Evolutionary conservation across 2,888 invertebrate species (phyloP).

Genomic region (Rhagonycha lutea): DNA sequence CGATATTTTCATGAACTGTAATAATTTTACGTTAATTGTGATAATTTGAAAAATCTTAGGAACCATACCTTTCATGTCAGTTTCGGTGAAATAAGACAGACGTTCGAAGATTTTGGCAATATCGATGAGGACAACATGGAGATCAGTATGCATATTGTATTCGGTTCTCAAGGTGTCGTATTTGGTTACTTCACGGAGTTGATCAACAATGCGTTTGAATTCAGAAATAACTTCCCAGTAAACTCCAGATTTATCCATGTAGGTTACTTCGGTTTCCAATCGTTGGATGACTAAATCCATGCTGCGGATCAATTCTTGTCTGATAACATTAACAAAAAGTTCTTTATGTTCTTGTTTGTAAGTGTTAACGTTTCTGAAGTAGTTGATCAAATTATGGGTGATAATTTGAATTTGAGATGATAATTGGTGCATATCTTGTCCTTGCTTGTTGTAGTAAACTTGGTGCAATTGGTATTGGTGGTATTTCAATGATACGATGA

Average conservation of each 20-base stretch:
- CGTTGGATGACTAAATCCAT: constrained; percentile 4
- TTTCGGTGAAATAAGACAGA: constrained; percentile 6
- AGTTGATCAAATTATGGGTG: constrained; percentile 13
- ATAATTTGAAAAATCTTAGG: background rate
- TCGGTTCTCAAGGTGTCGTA: background rate
- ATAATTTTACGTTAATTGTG: background rate
- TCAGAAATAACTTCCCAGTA: background rate
- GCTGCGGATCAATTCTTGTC: background rate
- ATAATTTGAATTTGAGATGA: constrained; percentile 12
- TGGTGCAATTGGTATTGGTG: constrained; percentile 13
- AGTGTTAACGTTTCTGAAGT: constrained; percentile 9
- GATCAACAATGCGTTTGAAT: background rate
- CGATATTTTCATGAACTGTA: constrained; percentile 4
- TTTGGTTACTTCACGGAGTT: background rate
- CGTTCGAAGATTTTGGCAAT: constrained; percentile 5
- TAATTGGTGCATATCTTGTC: constrained; percentile 6
- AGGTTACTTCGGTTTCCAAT: constrained; percentile 8
- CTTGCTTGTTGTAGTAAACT: constrained; percentile 10
- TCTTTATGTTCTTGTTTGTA: constrained; percentile 5
- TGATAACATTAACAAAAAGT: constrained; percentile 3
- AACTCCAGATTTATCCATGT: background rate
- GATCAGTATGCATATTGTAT: background rate
- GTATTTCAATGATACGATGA: constrained; percentile 7
- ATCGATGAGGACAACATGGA: constrained; percentile 9
- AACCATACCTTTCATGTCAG: background rate